Conservation (phyloP, 2,797 vertebrate genomes). For the Mormyrus hasselquistii region DNA sequence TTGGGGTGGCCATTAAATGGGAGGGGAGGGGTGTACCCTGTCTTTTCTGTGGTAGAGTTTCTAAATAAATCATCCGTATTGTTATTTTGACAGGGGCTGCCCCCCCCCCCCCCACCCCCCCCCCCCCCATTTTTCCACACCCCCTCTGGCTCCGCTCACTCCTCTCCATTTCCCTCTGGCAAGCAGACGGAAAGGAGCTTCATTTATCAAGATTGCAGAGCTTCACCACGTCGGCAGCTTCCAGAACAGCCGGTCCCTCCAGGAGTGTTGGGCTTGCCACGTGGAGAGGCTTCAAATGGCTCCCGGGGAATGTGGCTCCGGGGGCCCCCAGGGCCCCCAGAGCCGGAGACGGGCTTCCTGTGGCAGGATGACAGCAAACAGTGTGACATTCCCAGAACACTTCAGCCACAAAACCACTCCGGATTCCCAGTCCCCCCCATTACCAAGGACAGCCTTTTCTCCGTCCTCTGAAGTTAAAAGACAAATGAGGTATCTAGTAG, state of each 20-base stretch:
- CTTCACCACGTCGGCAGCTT: not conserved
- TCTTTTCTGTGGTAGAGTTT: not conserved
- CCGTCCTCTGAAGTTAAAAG: not conserved
- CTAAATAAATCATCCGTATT: not conserved
- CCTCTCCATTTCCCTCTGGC: not conserved
- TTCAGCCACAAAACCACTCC: not conserved
- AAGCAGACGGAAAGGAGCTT: slow-evolving; percentile 17
- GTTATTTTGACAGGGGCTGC: not conserved
- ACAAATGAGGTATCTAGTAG: not conserved
- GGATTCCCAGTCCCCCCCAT: not conserved
- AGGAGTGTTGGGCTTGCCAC: not conserved
- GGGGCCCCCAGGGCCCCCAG: not conserved
- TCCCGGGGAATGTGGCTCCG: not conserved
- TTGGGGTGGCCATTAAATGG: no score
- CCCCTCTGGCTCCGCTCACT: not conserved
- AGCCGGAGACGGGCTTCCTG: not conserved
- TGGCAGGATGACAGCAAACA: not conserved
- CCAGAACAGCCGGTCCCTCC: not conserved
- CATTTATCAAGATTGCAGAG: slow-evolving; percentile 23
- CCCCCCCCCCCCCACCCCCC: not conserved
- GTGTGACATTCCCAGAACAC: not conserved
- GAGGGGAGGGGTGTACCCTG: not conserved
- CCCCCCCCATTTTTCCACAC: not conserved
- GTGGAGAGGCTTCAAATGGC: not conserved
- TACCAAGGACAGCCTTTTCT: not conserved